A percentile compares a stretch with the other conserved stretches of the same genome.
Evolutionary conservation across 2,113 vertebrate species (phyloP).

Genomic region (Mormyrus lacerda): DNA sequence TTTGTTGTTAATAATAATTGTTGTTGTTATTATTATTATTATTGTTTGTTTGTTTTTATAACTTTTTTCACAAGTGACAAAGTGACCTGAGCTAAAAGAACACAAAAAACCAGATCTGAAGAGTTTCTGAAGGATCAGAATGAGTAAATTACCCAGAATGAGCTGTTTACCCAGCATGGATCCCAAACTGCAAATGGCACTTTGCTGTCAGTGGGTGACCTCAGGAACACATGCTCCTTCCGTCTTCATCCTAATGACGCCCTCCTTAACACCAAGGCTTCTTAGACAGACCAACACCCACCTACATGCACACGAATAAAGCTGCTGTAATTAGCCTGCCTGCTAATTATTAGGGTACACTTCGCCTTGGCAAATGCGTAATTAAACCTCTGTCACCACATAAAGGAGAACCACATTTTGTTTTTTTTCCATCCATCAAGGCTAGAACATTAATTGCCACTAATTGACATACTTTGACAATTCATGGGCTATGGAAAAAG

Average conservation of each 20-base stretch:
- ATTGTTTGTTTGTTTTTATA: not conserved
- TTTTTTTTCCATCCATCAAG: not conserved
- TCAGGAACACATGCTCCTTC: not conserved
- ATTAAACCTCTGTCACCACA: not conserved
- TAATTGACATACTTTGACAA: not conserved
- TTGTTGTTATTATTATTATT: not conserved
- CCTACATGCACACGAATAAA: not conserved
- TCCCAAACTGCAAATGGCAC: not conserved
- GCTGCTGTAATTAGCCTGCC: not conserved
- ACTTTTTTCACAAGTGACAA: not conserved
- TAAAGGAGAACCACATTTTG: not conserved
- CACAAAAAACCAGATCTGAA: not conserved
- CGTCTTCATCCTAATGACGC: not conserved
- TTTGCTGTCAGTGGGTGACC: not conserved
- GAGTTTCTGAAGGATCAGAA: not conserved
- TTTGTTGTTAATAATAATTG: not conserved
- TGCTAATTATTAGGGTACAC: not conserved
- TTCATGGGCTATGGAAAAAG: not conserved
- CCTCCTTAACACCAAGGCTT: not conserved
- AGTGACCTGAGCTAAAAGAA: not conserved
- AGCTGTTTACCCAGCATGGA: not conserved
- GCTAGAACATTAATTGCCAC: not conserved
- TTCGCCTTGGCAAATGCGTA: not conserved
- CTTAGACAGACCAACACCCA: not conserved
- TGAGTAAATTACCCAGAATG: not conserved